Base-by-base conservation (phyloP, 2,888 invertebrate genomes). In the Hypolimnas misippus region DNA sequence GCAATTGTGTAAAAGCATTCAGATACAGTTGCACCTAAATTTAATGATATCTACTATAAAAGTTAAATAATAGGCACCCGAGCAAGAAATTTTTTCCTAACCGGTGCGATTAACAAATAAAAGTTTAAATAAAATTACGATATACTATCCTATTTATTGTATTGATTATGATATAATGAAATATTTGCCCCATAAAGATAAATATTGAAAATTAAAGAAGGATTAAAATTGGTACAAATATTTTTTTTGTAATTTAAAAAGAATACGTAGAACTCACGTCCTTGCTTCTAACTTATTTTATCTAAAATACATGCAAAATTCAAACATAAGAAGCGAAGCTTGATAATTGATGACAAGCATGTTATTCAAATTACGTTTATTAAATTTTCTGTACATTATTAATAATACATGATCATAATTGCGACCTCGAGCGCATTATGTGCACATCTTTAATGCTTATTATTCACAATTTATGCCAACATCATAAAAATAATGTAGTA, bases 1-100 rank as follows among this genome's bases (percentile, higher is more conserved):
- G 50, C 77, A 82, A 81, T 82, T 78, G 54, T 66, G 64, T 62
- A 61, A 64, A 60, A 66, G 51, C 56, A 40, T 46, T 40, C 46
- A 21, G 17, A 58, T 31, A 51, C 44, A 57, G 40, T 58, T 58
- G 35, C 50, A 21, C 50, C 31, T 50, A 33, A 40, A 40, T 51
- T 56, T n/a, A 56, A 31, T 35, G 19, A 7, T 46, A 35, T 16
- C 25, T 14, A 19, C 25, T 35, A 25, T 33, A 53, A 17, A 44
- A 14, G 12, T n/a, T 2, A 10, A 21, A n/a, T n/a, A n/a, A n/a
- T n/a, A n/a, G n/a, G n/a, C n/a, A n/a, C n/a, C n/a, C n/a, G n/a
- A n/a, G n/a, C n/a, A n/a, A n/a, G n/a, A n/a, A n/a, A n/a, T n/a
- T n/a, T n/a, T n/a, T n/a, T n/a, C n/a, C n/a, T n/a, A n/a, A n/a